A percentile compares a stretch with the other conserved stretches of the same genome.
phyloP scores from a whole-genome alignment of 1,140 invertebrate species.

The Diorhabda sublineata region DNA sequence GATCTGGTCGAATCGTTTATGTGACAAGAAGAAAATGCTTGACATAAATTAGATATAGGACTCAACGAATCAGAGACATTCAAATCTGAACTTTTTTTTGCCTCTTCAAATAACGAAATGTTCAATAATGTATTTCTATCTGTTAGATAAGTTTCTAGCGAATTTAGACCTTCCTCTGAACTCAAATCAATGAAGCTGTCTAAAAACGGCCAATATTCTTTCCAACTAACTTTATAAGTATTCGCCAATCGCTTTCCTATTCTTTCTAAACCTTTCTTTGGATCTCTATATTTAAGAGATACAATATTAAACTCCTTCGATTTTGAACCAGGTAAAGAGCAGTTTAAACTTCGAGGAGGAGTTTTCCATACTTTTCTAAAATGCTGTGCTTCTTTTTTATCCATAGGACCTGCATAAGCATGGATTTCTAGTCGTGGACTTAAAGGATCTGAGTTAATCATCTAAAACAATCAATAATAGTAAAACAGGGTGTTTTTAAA shows the following conservation, averaged over 20 bases:
- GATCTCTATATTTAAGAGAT: slow-evolving; percentile 64
- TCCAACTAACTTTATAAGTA: slow-evolving; percentile 75
- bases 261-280: slow-evolving; percentile 79
- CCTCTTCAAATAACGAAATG: neutral
- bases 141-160: slow-evolving; percentile 7
- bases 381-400: slow-evolving; percentile 61
- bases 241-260: slow-evolving; percentile 75
- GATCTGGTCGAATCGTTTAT: slow-evolving; percentile 41
- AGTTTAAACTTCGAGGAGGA: slow-evolving; percentile 56
- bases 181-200: slow-evolving; percentile 73
- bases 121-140: neutral
- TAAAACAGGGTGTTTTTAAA: too few species aligned
- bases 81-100: slow-evolving; percentile 6
- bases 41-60: slow-evolving; percentile 56
- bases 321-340: slow-evolving; percentile 34
- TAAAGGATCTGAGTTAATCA: slow-evolving; percentile 59
- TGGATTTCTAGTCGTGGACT: slow-evolving; percentile 67
- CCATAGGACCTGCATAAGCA: slow-evolving; percentile 84
- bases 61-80: slow-evolving; percentile 40
- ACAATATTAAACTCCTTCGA: slow-evolving; percentile 26
- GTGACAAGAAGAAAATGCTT: slow-evolving; percentile 52
- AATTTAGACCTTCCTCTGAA: slow-evolving; percentile 61
- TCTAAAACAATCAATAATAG: slow-evolving; percentile 46
- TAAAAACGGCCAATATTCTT: slow-evolving; percentile 87
- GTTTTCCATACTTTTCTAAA: slow-evolving; percentile 81